Evolutionary conservation across 2,113 vertebrate genomes (phyloP), one percentile per base, ranked within the genome.

Genomic region (Syngnathus scovelli): DNA sequence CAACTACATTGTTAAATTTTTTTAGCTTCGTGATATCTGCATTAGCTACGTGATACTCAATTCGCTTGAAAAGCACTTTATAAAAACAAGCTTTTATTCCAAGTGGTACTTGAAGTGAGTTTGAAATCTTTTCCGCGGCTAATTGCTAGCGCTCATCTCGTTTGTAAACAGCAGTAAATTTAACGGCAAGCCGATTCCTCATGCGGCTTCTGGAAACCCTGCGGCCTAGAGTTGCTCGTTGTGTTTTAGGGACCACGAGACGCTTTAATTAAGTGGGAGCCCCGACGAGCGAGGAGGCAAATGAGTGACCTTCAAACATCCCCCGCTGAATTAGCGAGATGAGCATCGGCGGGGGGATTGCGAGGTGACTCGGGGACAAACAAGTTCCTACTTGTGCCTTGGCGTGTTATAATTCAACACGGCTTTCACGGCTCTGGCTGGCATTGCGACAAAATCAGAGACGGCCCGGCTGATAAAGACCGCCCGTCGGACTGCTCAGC

Each of bases 261-360:
- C 44, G 27, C 44, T 60, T 66, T 67, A 67, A 46, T 36, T 66
- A 58, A 74, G 55, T 46, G 36, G 61, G 56, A 43, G 13, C 49
- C 39, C 66, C 38, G 36, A 27, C 56, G 21, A n/a, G 36, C 5
- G 59, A 61, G 37, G 59, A 61, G 59, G 59, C 38, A 43, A 43
- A 61, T 61, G 38, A 62, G 75, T 60, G 69, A 71, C 69, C 69
- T 72, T 79, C 68, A 67, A 66, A 74, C 58, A 62, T 62, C 68
- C 69, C 51, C 43, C 0, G 7, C 39, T 49, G n/a, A 68, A 49
- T 6, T 62, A 21, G 44, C 18, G 49, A 61, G 59, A 27, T 39
- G 33, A 36, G 19, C 43, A 56, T 60, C 9, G 5, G 33, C 39
- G 51, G 56, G 67, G 65, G 52, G 38, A 69, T 66, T 69, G 56